A percentile compares a stretch with the other conserved stretches of the same genome.
These are phyloP conservation scores for Pogonomyrmex barbatus DNA, from an alignment of 1,140 invertebrate genomes.

Conservation along the genomic window DNA sequence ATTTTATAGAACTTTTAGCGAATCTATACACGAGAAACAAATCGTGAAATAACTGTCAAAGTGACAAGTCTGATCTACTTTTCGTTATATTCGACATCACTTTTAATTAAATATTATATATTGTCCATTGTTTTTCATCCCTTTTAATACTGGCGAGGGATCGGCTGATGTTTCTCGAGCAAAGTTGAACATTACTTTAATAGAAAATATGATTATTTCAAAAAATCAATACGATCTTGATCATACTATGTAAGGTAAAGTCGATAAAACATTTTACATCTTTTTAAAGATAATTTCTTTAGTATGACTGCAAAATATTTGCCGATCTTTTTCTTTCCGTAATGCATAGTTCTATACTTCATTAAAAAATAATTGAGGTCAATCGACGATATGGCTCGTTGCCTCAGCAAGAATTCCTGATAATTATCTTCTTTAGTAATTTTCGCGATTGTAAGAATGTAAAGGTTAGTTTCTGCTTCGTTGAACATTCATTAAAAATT, in stretches of 20 bases:
- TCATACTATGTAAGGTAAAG: not conserved
- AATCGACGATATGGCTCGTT: slow-evolving; percentile 25
- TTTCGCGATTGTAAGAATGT: slow-evolving; percentile 34
- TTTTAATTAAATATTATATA: slow-evolving; percentile 63
- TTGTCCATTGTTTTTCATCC: slow-evolving; percentile 15
- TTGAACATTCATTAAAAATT: slow-evolving; percentile 45
- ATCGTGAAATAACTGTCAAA: slow-evolving; percentile 58
- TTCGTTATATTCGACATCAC: slow-evolving; percentile 50
- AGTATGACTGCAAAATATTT: not conserved
- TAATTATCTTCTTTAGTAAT: slow-evolving; percentile 25
- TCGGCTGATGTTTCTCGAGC: slow-evolving; percentile 3
- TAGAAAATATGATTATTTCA: not conserved
- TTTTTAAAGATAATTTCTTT: not conserved
- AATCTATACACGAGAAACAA: slow-evolving; percentile 59
- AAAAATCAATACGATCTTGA: slow-evolving; percentile 2
- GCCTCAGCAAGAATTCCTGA: slow-evolving; percentile 4
- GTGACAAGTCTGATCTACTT: slow-evolving; percentile 66
- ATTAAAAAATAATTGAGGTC: slow-evolving; percentile 44
- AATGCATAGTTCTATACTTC: not conserved
- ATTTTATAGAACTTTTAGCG: slow-evolving; percentile 50
- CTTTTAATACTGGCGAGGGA: slow-evolving; percentile 12
- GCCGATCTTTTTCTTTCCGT: not conserved
- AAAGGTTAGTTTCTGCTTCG: slow-evolving; percentile 9
- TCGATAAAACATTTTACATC: not conserved
- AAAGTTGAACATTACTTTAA: slow-evolving; percentile 22